Conservation (phyloP, 1,140 invertebrate genomes). For the Dysdera silvatica region DNA sequence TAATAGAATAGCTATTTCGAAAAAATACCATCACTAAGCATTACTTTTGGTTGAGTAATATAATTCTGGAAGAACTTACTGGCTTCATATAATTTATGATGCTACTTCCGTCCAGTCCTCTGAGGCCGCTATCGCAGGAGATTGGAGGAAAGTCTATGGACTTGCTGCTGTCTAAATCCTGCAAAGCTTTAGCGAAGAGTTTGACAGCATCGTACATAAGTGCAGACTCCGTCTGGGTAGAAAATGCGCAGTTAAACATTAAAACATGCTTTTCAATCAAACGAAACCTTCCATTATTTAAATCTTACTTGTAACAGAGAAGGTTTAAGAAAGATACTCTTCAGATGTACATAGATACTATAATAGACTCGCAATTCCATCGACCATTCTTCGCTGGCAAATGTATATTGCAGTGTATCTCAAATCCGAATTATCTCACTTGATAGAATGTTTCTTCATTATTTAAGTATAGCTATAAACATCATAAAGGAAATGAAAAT, state of each 20-base stretch:
- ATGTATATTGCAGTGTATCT: too few species aligned
- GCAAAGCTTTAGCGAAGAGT: slow-evolving; percentile 81
- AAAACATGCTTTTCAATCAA: too few species aligned
- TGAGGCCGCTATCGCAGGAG: slow-evolving; percentile 49
- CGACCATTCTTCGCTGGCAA: too few species aligned
- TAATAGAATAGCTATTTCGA: too few species aligned
- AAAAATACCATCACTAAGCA: too few species aligned
- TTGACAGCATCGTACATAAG: slow-evolving; percentile 92
- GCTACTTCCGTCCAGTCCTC: slow-evolving; percentile 75
- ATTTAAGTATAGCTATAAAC: background rate
- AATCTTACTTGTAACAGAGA: too few species aligned
- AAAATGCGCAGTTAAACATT: background rate
- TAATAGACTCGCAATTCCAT: too few species aligned
- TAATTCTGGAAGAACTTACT: slow-evolving; percentile 52
- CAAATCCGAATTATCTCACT: too few species aligned
- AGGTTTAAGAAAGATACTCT: too few species aligned
- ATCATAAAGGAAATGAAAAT: too few species aligned
- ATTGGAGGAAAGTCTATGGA: slow-evolving; percentile 30
- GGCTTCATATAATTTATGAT: slow-evolving; percentile 97
- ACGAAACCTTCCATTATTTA: too few species aligned
- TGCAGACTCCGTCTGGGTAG: slow-evolving; percentile 69
- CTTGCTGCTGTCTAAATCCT: slow-evolving; percentile 80
- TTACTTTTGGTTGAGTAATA: background rate
- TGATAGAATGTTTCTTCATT: background rate
- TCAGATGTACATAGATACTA: too few species aligned